Conservation (phyloP, 2,113 vertebrate species). For the Cyprinodon variegatus region DNA sequence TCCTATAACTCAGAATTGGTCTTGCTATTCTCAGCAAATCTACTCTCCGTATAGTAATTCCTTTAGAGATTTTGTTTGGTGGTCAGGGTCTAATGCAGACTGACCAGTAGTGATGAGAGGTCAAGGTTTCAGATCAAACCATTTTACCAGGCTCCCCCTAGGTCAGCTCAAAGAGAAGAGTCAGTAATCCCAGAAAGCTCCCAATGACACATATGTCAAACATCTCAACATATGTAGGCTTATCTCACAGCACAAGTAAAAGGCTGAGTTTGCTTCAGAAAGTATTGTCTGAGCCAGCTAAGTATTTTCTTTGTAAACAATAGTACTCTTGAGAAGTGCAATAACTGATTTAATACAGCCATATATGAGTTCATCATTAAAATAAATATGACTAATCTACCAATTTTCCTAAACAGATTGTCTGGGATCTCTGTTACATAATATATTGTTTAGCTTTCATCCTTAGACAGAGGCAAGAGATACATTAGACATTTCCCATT, state of each 20-base stretch:
- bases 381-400: conserved; percentile 14
- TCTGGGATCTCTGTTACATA: background rate
- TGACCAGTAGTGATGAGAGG: conserved; percentile 30
- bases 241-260: conserved; percentile 33
- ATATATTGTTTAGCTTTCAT: conserved; percentile 3
- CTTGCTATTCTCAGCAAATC: conserved; percentile 17
- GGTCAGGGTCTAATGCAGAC: conserved; percentile 37
- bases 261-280: conserved; percentile 19
- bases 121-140: conserved; percentile 53
- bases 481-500: conserved; percentile 29
- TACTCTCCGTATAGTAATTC: background rate
- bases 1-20: conserved; percentile 6
- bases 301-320: background rate
- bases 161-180: conserved; percentile 55
- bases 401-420: conserved; percentile 10
- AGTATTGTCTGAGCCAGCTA: conserved; percentile 7
- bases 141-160: conserved; percentile 37
- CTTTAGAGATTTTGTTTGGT: conserved; percentile 17
- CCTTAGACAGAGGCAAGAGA: conserved; percentile 3
- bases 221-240: conserved; percentile 30
- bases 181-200: conserved; percentile 46
- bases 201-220: conserved; percentile 29
- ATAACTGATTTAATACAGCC: conserved; percentile 15
- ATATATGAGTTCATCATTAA: background rate
- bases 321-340: conserved; percentile 47